Evolutionary conservation across 2,888 invertebrate genomes (phyloP).

Genomic region (Xestia xanthographa): DNA sequence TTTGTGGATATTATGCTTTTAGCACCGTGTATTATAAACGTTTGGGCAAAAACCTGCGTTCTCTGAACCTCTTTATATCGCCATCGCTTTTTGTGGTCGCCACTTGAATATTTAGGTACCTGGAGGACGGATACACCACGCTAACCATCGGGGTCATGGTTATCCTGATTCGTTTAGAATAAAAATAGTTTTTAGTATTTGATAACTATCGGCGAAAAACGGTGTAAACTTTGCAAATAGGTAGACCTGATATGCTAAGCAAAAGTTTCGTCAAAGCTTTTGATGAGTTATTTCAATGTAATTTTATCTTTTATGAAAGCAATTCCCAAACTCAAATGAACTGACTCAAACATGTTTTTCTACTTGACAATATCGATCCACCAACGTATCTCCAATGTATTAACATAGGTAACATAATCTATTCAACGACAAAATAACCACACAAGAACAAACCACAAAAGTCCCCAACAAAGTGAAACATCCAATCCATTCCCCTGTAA

Average conservation of each 20-base stretch:
- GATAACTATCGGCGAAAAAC: background rate
- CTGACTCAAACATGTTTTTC: background rate
- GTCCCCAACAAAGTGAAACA: slow-evolving; percentile 35
- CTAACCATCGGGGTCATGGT: background rate
- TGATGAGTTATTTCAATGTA: background rate
- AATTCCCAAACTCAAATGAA: background rate
- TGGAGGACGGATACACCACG: slow-evolving; percentile 21
- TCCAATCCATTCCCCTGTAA: slow-evolving; percentile 41
- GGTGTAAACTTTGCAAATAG: background rate
- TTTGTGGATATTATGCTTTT: slow-evolving; percentile 88
- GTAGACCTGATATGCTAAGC: background rate
- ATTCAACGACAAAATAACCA: background rate
- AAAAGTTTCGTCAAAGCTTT: background rate
- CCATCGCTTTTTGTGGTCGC: slow-evolving; percentile 66
- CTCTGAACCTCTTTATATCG: slow-evolving; percentile 73
- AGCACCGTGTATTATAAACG: slow-evolving; percentile 84
- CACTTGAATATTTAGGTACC: slow-evolving; percentile 53
- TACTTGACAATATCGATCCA: background rate
- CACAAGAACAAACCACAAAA: too few species aligned
- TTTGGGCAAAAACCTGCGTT: slow-evolving; percentile 76
- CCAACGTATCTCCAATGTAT: background rate
- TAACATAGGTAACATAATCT: background rate
- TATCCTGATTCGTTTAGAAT: background rate
- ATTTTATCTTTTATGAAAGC: background rate
- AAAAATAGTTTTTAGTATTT: background rate